Evolutionary conservation across 2,113 vertebrate genomes (phyloP).

Genomic region (Malurus melanocephalus): DNA sequence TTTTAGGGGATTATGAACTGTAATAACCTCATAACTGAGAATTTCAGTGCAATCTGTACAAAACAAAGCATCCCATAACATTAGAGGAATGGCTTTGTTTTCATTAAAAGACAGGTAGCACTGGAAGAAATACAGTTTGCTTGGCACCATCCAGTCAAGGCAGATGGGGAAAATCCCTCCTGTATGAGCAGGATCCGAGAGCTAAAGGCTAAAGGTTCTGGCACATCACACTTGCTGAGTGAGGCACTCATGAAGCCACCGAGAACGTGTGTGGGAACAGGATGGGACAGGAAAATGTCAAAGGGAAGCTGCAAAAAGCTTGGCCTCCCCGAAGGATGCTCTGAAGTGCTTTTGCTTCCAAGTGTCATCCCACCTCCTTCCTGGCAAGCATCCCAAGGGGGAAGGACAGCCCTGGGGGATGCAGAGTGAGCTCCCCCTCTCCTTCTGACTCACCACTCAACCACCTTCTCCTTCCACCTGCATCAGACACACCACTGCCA

Average conservation of each 20-base stretch:
- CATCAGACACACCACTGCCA: fast-evolving
- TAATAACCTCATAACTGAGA: background rate
- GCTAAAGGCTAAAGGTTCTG: background rate
- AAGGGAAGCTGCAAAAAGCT: background rate
- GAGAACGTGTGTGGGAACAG: background rate
- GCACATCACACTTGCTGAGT: background rate
- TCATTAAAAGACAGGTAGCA: background rate
- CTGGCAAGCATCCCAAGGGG: background rate
- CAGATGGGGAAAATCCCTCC: background rate
- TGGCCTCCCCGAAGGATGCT: fast-evolving
- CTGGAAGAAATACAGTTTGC: background rate
- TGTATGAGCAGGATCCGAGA: background rate
- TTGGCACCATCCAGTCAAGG: background rate
- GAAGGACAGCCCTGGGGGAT: background rate
- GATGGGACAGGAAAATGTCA: background rate
- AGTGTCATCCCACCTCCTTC: background rate
- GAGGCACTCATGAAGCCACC: background rate
- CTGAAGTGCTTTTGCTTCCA: background rate
- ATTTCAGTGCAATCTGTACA: background rate
- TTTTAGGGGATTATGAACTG: background rate
- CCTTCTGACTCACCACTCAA: fast-evolving
- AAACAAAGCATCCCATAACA: background rate
- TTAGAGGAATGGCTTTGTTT: background rate
- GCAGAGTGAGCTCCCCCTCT: background rate
- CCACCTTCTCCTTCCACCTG: background rate